Base-by-base conservation (phyloP, 37 sponge, comb jelly and placozoan species). In the Oopsacas minuta region DNA sequence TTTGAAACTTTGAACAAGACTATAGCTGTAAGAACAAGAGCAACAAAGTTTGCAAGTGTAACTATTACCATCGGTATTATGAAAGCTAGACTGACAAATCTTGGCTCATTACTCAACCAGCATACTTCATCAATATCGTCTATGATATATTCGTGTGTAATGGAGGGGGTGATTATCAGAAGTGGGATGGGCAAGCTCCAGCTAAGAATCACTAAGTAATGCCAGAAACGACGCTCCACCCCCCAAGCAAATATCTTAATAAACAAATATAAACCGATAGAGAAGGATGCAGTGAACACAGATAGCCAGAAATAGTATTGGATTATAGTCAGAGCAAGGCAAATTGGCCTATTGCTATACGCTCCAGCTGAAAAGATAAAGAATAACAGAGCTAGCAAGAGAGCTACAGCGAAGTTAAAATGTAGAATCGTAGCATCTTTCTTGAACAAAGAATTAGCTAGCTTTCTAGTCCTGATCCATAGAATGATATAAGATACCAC, bases 51-150 rank as follows among this genome's bases (percentile, higher is more conserved):
- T 5, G 28, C 5, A 20, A 10, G 20, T 3, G 75, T 61, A n/a
- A 61, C 28, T 12, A 61, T 3, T 5, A 3, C 22, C 75, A 61
- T 61, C 28, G 75, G 75, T 3, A 61, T 61, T 20, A 61, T 12
- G 28, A 61, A 61, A n/a, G 75, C 75, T n/a, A 61, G 30, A 61
- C 75, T 61, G 5, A n/a, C 75, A 61, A 25, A 61, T n/a, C 1
- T 61, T 5, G 75, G 75, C 75, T 61, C 75, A 61, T 61, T 61
- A 12, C 75, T 61, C 75, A 61, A 34, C 75, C 75, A 61, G 75
- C 75, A 61, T 5, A 61, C 30, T 34, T 61, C 75, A 61, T 61
- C 75, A 5, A 61, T 34, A 20, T 61, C 75, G 22, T 61, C 75
- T 7, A 61, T 61, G 7, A 61, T 61, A n/a, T 61, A 61, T 3